Evolutionary conservation across 2,888 invertebrate genomes (phyloP), one percentile per base, ranked within the genome.

Genomic region (Mimas tiliae): DNA sequence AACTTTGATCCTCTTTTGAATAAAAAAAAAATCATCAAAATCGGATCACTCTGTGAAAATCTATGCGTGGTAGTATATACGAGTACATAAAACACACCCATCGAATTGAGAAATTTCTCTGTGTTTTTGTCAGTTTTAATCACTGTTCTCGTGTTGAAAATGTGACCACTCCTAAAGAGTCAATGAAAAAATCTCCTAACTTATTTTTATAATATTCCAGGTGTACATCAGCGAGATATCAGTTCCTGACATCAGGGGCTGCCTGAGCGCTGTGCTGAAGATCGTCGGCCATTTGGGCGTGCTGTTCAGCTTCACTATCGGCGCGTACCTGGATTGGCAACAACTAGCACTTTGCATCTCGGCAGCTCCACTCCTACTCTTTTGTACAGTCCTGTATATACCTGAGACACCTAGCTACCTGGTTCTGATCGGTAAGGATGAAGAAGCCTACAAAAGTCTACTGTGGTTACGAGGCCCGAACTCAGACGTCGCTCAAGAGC

Each of bases 221-320:
- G 97, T 98, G 21, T 98, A 98, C 94, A 96, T 98, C 80, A 97
- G 97, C 81, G 98, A 98, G 92, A 97, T 98, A 80, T 96, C 98
- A 34, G 96, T 97, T 27, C 97, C 97, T 1, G 96, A 97, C 70
- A 96, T 98, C 72, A 95, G 98, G 38, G 98, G 98, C 34, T 96
- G 97, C 74, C 94, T 98, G 67, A 98, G 98, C 82, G 97, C 98
- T 6, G 95, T 98, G 68, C 94, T 97, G 70, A 98, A 98, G 88
- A 95, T 98, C 72, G 96, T 96, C 70, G 96, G 97, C 19, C 97
- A 98, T 83, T 94, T 97, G 45, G 98, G 98, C 38, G 96, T 98
- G 14, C 94, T 98, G 45, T 95, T 97, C 80, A 96, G 97, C 64
- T 98, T 97, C 89, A 95, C 96, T 66, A 95, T 97, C 38, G 98